Base-by-base conservation (phyloP, 2,113 vertebrate genomes). In the Apistogramma diplotaenia region DNA sequence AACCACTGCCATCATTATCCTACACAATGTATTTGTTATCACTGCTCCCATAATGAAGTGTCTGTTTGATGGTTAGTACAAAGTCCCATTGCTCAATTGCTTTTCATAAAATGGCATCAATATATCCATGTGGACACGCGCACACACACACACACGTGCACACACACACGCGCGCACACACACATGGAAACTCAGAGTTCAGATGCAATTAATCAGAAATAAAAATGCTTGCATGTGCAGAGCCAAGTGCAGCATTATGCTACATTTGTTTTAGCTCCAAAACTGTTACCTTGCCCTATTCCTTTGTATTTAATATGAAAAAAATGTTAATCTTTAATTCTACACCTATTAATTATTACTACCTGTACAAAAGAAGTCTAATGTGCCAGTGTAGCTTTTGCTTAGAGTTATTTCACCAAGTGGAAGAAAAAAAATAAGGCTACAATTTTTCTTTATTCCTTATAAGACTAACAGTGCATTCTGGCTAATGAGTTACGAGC, bases 1-100 rank as follows among this genome's bases (percentile, higher is more conserved):
- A 94, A 93, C 89, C 84, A 82, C 54, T 85, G 91, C 86, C 90
- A 92, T 93, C 93, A 92, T 94, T 93, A 93, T 94, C 84, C 91
- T 82, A 92, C 89, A 91, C 91, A 90, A 87, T 90, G 89, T 90
- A 92, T 93, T 93, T 91, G 90, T 94, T 94, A 93, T 93, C 89
- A 76, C 89, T 73, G 88, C 89, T 78, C 85, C 86, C 85, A 91
- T 94, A 92, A 94, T 94, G 93, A 94, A 94, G 88, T 93, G 93
- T 91, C 91, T 90, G 85, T 92, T 89, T 93, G 93, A 93, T 93
- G 92, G 86, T 90, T 92, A 91, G 53, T 84, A 83, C 89, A 92
- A 93, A 93, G 89, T 89, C 90, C 89, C 91, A 94, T 91, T 92
- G 86, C 92, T 92, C 92, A 92, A 93, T 88, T 92, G 91, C 87